Evolutionary conservation across 2,797 vertebrate species (phyloP).

Genomic region (Phrynocephalus vlangalii): DNA sequence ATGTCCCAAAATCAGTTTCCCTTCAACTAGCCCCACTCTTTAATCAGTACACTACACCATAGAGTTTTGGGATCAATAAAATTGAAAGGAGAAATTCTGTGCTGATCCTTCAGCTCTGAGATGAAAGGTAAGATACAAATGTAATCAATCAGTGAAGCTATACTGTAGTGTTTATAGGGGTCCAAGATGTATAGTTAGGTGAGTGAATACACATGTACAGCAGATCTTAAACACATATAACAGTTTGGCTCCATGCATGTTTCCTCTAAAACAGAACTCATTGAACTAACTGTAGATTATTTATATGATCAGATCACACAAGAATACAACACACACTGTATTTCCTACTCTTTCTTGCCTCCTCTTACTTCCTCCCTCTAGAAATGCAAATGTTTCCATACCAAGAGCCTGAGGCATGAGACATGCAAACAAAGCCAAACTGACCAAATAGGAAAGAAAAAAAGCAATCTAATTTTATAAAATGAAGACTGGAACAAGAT

Average conservation of each 20-base stretch:
- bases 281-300: neutral
- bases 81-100: neutral
- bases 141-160: neutral
- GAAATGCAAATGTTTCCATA: no score
- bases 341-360: no score
- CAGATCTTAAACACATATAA: neutral
- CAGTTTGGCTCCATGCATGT: neutral
- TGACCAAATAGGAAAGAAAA: no score
- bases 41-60: neutral
- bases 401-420: no score
- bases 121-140: neutral
- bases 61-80: neutral
- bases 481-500: no score
- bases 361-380: no score
- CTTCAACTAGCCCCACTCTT: neutral
- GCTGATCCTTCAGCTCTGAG: neutral
- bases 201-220: neutral
- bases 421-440: no score
- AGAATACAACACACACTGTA: no score
- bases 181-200: neutral
- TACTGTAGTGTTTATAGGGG: neutral
- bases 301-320: neutral
- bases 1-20: neutral
- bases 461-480: no score
- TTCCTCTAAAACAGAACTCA: slow-evolving; percentile 1